Conservation (phyloP, 2,888 invertebrate species). For the Liodrosophila aerea region DNA sequence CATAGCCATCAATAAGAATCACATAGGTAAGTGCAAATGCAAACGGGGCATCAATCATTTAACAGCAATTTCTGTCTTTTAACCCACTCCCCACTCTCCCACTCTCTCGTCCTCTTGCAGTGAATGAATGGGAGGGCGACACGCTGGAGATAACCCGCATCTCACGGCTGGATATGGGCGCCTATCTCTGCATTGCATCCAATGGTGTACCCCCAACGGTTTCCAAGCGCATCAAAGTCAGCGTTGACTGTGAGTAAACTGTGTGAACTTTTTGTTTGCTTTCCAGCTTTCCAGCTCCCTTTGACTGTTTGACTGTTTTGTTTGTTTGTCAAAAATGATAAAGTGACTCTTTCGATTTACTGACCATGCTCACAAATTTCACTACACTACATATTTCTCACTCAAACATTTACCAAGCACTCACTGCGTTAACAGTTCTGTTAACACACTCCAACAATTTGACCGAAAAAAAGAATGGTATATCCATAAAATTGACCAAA, state of each 20-base stretch:
- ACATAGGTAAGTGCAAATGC: slow-evolving; percentile 85
- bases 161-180: slow-evolving; percentile 94
- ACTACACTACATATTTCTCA: slow-evolving; percentile 4
- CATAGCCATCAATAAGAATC: slow-evolving; percentile 93
- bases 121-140: slow-evolving; percentile 93
- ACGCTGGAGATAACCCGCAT: slow-evolving; percentile 92
- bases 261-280: slow-evolving; percentile 9
- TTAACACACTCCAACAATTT: slow-evolving; percentile 16
- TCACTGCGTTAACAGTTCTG: slow-evolving; percentile 28
- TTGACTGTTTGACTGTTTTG: slow-evolving; percentile 23
- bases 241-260: slow-evolving; percentile 93
- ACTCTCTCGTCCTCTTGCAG: slow-evolving; percentile 82
- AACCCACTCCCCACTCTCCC: neutral
- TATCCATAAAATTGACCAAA: slow-evolving; percentile 27
- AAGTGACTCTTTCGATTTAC: slow-evolving; percentile 29
- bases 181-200: slow-evolving; percentile 93
- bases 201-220: slow-evolving; percentile 96
- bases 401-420: slow-evolving; percentile 27
- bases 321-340: slow-evolving; percentile 36
- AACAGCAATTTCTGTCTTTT: slow-evolving; percentile 25
- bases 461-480: neutral
- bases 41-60: slow-evolving; percentile 69
- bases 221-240: slow-evolving; percentile 95
- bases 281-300: slow-evolving; percentile 2
- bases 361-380: slow-evolving; percentile 11